Percentiles rank a stretch among this genome's conserved stretches.
phyloP scores from a whole-genome alignment of 2,797 vertebrate genomes.

The Glossophaga mutica region DNA sequence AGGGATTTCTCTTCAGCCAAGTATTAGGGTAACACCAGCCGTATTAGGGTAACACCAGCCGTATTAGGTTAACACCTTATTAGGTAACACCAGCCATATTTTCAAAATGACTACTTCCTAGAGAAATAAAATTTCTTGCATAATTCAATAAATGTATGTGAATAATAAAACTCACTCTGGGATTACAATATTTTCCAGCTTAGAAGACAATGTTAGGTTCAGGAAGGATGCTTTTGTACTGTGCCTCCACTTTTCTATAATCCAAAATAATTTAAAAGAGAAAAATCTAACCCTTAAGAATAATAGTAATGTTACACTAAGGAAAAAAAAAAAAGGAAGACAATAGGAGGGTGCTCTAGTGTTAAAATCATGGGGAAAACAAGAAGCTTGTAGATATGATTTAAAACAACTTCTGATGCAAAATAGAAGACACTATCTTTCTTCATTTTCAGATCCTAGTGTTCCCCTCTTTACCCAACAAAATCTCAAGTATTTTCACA shows the following conservation, averaged over 20 bases:
- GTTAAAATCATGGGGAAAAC: background rate
- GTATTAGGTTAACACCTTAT: background rate
- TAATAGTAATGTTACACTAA: background rate
- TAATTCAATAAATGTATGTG: background rate
- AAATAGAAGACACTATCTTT: background rate
- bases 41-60: background rate
- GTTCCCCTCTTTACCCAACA: background rate
- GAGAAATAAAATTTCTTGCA: background rate
- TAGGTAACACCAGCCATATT: background rate
- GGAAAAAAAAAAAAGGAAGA: background rate
- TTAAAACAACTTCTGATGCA: background rate
- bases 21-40: background rate
- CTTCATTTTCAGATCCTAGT: background rate
- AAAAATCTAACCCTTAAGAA: background rate
- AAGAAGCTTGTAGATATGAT: background rate
- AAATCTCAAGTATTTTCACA: background rate
- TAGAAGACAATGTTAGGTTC: background rate
- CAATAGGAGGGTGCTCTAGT: background rate
- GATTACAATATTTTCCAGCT: background rate
- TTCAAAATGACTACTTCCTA: background rate
- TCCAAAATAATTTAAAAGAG: background rate
- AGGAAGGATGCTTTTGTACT: background rate
- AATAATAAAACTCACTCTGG: background rate
- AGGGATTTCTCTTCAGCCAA: background rate
- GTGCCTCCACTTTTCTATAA: background rate